Conservation (phyloP, 2,113 vertebrate species). For the Struthio camelus region DNA sequence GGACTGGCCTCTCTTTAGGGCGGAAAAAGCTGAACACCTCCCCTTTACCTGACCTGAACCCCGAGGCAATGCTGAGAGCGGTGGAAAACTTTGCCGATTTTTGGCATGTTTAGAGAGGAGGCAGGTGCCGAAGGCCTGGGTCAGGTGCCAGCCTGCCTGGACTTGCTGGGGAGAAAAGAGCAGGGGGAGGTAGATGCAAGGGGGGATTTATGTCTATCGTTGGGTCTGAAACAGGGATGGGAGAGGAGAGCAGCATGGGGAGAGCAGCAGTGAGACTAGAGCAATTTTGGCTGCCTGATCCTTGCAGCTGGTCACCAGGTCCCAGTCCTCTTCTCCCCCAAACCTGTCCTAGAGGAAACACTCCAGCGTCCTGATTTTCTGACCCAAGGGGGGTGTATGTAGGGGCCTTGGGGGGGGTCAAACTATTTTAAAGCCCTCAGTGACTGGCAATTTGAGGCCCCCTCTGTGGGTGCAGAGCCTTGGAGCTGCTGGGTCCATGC, state of each 20-base stretch:
- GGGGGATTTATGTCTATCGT: not conserved
- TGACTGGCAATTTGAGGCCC: too few species aligned
- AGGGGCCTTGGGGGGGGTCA: too few species aligned
- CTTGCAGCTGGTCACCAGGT: not conserved
- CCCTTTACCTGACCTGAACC: not conserved
- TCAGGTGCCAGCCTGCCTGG: not conserved
- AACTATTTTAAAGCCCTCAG: too few species aligned
- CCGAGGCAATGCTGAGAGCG: not conserved
- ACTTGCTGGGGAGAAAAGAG: not conserved
- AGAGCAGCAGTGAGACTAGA: not conserved
- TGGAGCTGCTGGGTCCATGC: not conserved
- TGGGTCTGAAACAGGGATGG: not conserved
- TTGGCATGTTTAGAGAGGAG: not conserved
- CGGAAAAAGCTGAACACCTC: not conserved
- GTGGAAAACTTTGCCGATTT: not conserved
- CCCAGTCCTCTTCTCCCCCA: not conserved
- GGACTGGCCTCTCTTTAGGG: fast-evolving
- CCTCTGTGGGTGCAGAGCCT: too few species aligned
- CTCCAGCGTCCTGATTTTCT: not conserved
- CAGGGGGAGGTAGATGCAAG: not conserved
- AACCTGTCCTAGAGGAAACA: not conserved
- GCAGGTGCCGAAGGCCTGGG: not conserved
- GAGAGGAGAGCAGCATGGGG: not conserved
- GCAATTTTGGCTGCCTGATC: not conserved
- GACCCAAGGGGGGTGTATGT: too few species aligned